Conservation (phyloP, 2,797 vertebrate species). For the Sylvia borin region DNA sequence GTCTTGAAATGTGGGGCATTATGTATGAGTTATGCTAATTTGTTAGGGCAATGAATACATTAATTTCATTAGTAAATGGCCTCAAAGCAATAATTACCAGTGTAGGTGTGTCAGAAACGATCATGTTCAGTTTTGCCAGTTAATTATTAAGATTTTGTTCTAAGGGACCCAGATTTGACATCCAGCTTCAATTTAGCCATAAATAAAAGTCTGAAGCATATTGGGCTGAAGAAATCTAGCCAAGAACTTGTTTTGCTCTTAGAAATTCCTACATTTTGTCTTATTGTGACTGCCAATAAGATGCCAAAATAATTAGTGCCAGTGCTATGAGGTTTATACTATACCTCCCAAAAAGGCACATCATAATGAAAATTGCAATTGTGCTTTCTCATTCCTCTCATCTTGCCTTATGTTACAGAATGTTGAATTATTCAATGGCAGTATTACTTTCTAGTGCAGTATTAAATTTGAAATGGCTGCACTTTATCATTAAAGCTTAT, state of each 20-base stretch:
- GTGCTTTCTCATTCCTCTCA: constrained; percentile 49
- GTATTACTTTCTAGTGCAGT: constrained; percentile 56
- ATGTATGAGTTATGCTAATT: constrained; percentile 99
- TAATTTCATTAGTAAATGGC: constrained; percentile 99
- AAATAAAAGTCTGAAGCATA: constrained; percentile 82
- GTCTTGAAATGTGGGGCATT: constrained; percentile 96
- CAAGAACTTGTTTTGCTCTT: constrained; percentile 75
- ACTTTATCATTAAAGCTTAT: constrained; percentile 66
- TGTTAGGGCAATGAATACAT: constrained; percentile 99
- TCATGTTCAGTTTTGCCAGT: constrained; percentile 99
- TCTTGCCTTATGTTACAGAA: constrained; percentile 60
- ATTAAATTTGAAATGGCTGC: constrained; percentile 71
- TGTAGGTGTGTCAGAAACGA: constrained; percentile 99
- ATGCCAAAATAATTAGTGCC: constrained; percentile 78
- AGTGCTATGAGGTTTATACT: constrained; percentile 64
- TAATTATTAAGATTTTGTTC: constrained; percentile 99
- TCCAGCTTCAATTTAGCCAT: constrained; percentile 84
- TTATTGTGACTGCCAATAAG: constrained; percentile 71
- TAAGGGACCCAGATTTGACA: constrained; percentile 92
- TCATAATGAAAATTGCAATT: constrained; percentile 73
- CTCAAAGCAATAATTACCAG: constrained; percentile 99
- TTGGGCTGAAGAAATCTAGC: constrained; percentile 80
- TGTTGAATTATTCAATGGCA: constrained; percentile 68
- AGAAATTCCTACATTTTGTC: constrained; percentile 57
- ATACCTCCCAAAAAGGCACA: constrained; percentile 59